Evolutionary conservation across 1,140 invertebrate genomes (phyloP).

Genomic region (Drosophila hydei): DNA sequence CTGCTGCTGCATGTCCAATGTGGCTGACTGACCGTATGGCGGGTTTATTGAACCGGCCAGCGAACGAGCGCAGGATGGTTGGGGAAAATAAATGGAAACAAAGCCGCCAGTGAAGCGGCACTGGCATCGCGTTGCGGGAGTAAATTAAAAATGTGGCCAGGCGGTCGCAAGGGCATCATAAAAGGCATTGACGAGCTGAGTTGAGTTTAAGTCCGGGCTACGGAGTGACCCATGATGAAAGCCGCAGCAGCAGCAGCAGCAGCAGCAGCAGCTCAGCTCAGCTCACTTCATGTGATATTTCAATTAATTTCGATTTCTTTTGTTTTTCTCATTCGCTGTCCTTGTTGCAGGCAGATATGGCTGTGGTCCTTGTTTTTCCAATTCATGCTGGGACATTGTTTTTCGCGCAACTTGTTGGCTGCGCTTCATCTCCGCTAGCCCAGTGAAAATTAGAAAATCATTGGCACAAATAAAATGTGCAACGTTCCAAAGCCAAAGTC

Average conservation of each 20-base stretch:
- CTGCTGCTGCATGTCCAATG: conserved; percentile 5
- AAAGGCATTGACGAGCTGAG: conserved; percentile 58
- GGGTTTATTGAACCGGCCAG: conserved; percentile 69
- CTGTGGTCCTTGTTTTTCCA: conserved; percentile 15
- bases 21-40: conserved; percentile 51
- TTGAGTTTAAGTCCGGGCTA: conserved; percentile 3
- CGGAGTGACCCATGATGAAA: conserved; percentile 18
- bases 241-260: neutral
- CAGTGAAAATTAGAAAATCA: conserved; percentile 76
- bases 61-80: conserved; percentile 6
- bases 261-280: neutral
- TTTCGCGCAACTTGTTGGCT: conserved; percentile 44
- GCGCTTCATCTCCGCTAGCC: no score
- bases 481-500: conserved; percentile 28
- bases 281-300: conserved; percentile 65
- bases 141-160: conserved; percentile 79
- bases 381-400: conserved; percentile 63
- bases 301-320: conserved; percentile 75
- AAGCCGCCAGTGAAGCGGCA: conserved; percentile 33
- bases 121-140: conserved; percentile 33
- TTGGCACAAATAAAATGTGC: conserved; percentile 77
- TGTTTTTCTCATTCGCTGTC: conserved; percentile 16
- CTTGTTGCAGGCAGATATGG: conserved; percentile 58
- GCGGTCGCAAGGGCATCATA: conserved; percentile 60
- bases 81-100: conserved; percentile 22